Evolutionary conservation across 2,888 invertebrate species (phyloP).

Genomic region (Drosophila kambysellisi): DNA sequence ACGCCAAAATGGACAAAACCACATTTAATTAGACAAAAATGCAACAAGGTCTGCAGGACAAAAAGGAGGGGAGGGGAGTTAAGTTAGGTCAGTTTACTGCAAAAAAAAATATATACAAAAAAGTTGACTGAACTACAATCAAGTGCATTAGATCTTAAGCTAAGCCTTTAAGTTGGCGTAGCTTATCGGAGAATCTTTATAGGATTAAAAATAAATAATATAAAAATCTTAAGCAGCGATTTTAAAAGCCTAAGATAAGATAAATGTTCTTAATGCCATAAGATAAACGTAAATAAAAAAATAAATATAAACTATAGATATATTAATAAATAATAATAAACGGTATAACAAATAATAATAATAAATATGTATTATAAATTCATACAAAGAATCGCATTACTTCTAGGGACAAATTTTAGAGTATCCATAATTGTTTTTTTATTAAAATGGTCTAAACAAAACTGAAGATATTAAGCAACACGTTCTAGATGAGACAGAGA

Average conservation of each 20-base stretch:
- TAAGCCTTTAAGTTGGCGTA: not conserved
- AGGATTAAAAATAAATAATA: not conserved
- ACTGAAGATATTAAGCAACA: not conserved
- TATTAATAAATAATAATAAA: too few species aligned
- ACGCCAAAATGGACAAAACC: not conserved
- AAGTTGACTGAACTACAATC: conserved; percentile 36
- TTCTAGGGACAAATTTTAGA: not conserved
- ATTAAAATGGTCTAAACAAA: too few species aligned
- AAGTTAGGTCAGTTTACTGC: conserved; percentile 26
- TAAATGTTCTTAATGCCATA: not conserved
- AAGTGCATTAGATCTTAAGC: not conserved
- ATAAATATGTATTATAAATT: not conserved
- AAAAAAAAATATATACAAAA: not conserved
- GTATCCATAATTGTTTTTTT: not conserved
- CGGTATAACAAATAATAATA: not conserved
- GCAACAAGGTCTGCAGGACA: conserved; percentile 13
- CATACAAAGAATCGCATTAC: not conserved
- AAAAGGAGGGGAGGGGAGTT: not conserved
- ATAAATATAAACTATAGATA: not conserved
- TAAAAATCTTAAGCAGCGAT: not conserved
- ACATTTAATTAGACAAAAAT: conserved; percentile 38
- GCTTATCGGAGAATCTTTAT: not conserved
- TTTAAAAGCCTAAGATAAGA: not conserved
- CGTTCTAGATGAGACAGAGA: not conserved
- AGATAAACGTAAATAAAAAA: not conserved